A percentile compares a stretch with the other conserved stretches of the same genome.
Evolutionary conservation across 2,888 invertebrate genomes (phyloP).

Genomic region (Spodoptera exigua): DNA sequence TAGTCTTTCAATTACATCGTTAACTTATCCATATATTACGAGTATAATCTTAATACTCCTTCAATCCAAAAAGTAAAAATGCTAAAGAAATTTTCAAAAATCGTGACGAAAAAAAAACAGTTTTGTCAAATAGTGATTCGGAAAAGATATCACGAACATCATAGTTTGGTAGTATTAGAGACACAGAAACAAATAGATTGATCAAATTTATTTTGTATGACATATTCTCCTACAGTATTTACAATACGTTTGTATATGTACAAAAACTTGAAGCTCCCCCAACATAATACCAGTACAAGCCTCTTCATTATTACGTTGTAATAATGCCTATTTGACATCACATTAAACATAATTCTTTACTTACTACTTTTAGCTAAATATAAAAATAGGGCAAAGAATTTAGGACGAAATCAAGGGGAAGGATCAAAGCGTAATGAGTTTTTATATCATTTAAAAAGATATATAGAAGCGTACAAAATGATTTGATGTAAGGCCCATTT

Average conservation of each 20-base stretch:
- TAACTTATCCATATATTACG: conserved; percentile 13
- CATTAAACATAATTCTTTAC: conserved; percentile 49
- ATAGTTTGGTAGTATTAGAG: conserved; percentile 29
- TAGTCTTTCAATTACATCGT: conserved; percentile 26
- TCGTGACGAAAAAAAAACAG: conserved; percentile 3
- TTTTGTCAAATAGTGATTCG: conserved; percentile 13
- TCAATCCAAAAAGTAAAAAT: too few species aligned
- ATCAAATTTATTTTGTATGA: conserved; percentile 50
- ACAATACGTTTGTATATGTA: conserved; percentile 72
- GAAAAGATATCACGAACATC: conserved; percentile 19
- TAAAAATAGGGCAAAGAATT: conserved; percentile 42
- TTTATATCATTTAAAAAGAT: conserved; percentile 18
- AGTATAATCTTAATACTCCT: not conserved
- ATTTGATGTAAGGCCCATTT: conserved; percentile 25
- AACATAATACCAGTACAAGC: conserved; percentile 70
- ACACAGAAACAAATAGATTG: conserved; percentile 39
- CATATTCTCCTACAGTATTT: conserved; percentile 50
- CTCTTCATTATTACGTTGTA: conserved; percentile 61
- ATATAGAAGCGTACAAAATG: conserved; percentile 29
- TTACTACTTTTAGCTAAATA: conserved; percentile 46
- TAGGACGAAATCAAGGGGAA: conserved; percentile 50
- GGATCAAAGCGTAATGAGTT: conserved; percentile 12
- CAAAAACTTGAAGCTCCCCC: conserved; percentile 70
- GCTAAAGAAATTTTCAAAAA: too few species aligned
- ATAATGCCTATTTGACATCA: conserved; percentile 63